A percentile compares a stretch with the other conserved stretches of the same genome.
Evolutionary conservation across 2,888 invertebrate species (phyloP).

Genomic region (Drosophila subquinaria): DNA sequence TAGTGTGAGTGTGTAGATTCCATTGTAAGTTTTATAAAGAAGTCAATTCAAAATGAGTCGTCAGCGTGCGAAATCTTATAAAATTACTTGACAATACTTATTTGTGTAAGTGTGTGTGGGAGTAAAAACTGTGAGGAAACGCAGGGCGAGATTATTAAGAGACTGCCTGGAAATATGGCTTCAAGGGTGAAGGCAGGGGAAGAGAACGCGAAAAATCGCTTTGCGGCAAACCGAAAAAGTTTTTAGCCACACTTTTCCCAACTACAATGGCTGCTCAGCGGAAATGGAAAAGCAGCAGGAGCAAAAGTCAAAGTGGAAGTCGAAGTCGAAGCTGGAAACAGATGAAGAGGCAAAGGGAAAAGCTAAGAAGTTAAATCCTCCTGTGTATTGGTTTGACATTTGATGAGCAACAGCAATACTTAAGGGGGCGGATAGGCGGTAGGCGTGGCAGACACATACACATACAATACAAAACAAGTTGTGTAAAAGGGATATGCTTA

Average conservation of each 20-base stretch:
- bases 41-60: slow-evolving; percentile 48
- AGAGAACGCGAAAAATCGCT: slow-evolving; percentile 73
- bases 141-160: slow-evolving; percentile 58
- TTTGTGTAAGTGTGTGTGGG: neutral
- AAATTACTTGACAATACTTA: slow-evolving; percentile 68
- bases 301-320: slow-evolving; percentile 12
- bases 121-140: neutral
- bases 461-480: slow-evolving; percentile 29
- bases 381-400: slow-evolving; percentile 79
- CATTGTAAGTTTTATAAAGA: slow-evolving; percentile 44
- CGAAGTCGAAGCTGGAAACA: slow-evolving; percentile 4
- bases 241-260: slow-evolving; percentile 70
- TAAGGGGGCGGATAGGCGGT: slow-evolving; percentile 1
- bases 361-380: slow-evolving; percentile 71
- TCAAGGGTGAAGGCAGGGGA: neutral
- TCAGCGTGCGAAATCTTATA: slow-evolving; percentile 68
- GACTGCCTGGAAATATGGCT: slow-evolving; percentile 5
- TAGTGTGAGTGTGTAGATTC: slow-evolving; percentile 7
- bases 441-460: slow-evolving; percentile 27
- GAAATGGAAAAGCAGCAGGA: slow-evolving; percentile 70
- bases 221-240: slow-evolving; percentile 73
- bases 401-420: slow-evolving; percentile 73
- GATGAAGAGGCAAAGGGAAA: neutral
- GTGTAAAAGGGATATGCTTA: slow-evolving; percentile 68
- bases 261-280: slow-evolving; percentile 65